Percentiles rank a stretch among this genome's conserved stretches.
phyloP scores from a whole-genome alignment of 2,797 vertebrate species.

The Chloroceryle amazona region DNA sequence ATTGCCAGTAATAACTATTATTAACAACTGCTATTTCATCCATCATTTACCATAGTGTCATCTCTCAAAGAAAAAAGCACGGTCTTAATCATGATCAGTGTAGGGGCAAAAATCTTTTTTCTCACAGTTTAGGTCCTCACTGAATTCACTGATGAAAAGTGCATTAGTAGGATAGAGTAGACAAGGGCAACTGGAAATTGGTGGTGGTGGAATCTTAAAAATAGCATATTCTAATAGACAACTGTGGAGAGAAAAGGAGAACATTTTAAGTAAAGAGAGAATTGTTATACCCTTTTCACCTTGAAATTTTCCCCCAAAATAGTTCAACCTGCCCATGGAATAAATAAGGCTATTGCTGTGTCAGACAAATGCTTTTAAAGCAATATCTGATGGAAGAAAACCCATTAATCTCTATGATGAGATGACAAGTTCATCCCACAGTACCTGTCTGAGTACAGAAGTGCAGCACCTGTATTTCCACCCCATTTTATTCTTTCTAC shows the following conservation, averaged over 20 bases:
- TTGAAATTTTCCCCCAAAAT: not conserved
- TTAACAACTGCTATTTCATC: not conserved
- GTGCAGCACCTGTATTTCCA: not conserved
- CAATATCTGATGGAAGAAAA: not conserved
- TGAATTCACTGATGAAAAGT: not conserved
- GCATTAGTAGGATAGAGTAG: not conserved
- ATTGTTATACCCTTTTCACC: not conserved
- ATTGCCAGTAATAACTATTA: not conserved
- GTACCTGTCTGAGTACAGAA: not conserved
- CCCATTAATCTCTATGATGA: not conserved
- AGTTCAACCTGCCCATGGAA: not conserved
- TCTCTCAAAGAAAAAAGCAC: not conserved
- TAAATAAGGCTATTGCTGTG: not conserved
- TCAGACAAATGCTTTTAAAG: not conserved
- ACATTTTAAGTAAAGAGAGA: not conserved
- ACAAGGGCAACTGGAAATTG: not conserved
- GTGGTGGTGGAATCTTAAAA: not conserved
- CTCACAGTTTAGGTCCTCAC: not conserved
- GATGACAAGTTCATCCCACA: not conserved
- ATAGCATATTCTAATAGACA: not conserved
- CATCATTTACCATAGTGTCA: not conserved
- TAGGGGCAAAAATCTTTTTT: not conserved
- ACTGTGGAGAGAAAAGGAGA: not conserved
- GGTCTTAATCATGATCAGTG: not conserved
- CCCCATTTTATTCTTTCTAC: not conserved